phyloP scores from a whole-genome alignment of 2,113 vertebrate species.

The Mirounga angustirostris region DNA sequence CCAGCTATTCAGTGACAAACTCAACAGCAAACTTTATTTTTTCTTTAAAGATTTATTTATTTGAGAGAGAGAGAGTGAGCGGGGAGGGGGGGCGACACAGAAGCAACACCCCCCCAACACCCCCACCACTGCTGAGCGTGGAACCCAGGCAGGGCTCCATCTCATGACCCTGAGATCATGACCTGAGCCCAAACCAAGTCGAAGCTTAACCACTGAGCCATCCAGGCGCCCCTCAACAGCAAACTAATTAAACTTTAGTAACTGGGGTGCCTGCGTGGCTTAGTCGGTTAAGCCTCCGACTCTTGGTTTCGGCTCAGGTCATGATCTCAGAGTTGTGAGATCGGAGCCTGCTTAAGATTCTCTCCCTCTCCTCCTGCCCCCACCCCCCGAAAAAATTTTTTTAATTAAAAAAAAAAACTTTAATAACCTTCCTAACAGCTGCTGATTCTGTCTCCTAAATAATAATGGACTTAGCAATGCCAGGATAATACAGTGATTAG shows the following conservation, averaged over 20 bases:
- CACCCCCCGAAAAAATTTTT: not conserved
- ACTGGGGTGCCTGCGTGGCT: not conserved
- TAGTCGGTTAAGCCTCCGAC: not conserved
- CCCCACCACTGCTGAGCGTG: accelerated
- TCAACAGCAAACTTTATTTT: conserved; percentile 44
- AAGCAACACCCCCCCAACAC: too few relatives aligned
- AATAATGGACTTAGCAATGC: not conserved
- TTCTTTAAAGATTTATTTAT: not conserved
- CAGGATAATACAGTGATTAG: not conserved
- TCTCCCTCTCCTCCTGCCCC: not conserved
- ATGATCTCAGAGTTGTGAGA: not conserved
- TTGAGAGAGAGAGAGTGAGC: not conserved
- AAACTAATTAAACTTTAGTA: not conserved
- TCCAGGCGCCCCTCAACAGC: not conserved
- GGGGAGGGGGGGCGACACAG: too few relatives aligned
- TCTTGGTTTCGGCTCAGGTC: not conserved
- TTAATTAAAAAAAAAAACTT: not conserved
- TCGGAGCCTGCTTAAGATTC: not conserved
- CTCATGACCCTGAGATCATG: not conserved
- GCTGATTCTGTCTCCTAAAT: conserved; percentile 12
- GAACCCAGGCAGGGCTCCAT: not conserved
- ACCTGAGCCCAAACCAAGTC: not conserved
- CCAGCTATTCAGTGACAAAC: conserved; percentile 13
- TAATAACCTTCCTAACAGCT: conserved; percentile 42
- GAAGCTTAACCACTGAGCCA: not conserved